Percentiles rank a stretch among this genome's conserved stretches.
phyloP scores from a whole-genome alignment of 1,140 invertebrate genomes.

The Zophobas morio region DNA sequence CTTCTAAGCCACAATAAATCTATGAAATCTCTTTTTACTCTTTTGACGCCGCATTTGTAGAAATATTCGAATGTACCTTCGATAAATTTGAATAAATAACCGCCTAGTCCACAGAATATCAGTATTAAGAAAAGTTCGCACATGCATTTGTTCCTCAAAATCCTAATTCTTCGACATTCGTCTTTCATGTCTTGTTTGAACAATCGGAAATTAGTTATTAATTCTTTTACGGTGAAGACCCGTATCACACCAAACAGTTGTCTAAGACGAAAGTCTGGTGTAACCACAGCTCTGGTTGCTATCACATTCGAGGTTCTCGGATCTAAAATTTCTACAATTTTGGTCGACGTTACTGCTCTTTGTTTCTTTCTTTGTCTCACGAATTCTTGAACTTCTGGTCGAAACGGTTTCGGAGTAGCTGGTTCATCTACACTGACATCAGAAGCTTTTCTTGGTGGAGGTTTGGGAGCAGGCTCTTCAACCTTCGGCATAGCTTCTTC shows the following conservation, averaged over 20 bases:
- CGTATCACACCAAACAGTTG: slow-evolving; percentile 56
- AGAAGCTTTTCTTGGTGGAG: slow-evolving; percentile 47
- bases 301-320: slow-evolving; percentile 50
- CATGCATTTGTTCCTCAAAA: slow-evolving; percentile 78
- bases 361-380: slow-evolving; percentile 50
- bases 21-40: slow-evolving; percentile 88
- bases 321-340: slow-evolving; percentile 65
- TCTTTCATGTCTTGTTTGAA: slow-evolving; percentile 73
- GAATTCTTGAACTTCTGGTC: slow-evolving; percentile 50
- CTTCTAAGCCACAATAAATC: slow-evolving; percentile 85
- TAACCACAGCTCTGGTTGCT: slow-evolving; percentile 43
- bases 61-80: slow-evolving; percentile 88
- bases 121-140: slow-evolving; percentile 77
- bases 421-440: slow-evolving; percentile 38
- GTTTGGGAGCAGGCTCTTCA: slow-evolving; percentile 12
- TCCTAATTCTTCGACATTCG: slow-evolving; percentile 71
- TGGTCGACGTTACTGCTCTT: slow-evolving; percentile 54
- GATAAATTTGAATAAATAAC: slow-evolving; percentile 82
- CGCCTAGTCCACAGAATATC: slow-evolving; percentile 84
- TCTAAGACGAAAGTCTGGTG: slow-evolving; percentile 40
- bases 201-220: slow-evolving; percentile 69
- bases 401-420: slow-evolving; percentile 46
- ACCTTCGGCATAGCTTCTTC: no score
- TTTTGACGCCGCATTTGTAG: slow-evolving; percentile 89
- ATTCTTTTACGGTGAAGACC: slow-evolving; percentile 63